Evolutionary conservation across 2,888 invertebrate genomes (phyloP), one percentile per base, ranked within the genome.

Genomic region (Villa cingulata): DNA sequence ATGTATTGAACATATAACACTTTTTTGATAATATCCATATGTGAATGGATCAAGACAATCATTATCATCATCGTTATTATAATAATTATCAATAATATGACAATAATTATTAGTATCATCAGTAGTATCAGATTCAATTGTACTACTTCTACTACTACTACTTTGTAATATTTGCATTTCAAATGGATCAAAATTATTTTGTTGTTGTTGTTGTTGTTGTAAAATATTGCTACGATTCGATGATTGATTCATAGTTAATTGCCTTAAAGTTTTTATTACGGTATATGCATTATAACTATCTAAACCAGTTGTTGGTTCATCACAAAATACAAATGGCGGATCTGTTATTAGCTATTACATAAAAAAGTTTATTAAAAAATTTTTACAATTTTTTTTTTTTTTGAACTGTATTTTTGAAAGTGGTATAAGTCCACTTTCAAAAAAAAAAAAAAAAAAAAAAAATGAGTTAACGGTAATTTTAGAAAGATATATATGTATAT

Each of bases 231-330:
- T 15, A 7, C n/a, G 3, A 9, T 10, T 34, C 18, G 51, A 19
- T 60, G 55, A 12, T 32, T 32, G 29, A 32, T 32, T 32, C 9
- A 32, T 32, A 12, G 84, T 74, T 32, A 85, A 72, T 54, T 74
- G 74, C 37, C 77, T 72, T 29, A 87, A 69, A 0, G 82, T 78
- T 52, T 79, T 76, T 12, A 90, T 79, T 1, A 94, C 86, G 16
- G 80, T 78, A 53, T 80, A 80, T 0, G 95, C 91, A 62, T 83
- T 88, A 66, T 79, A 92, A 56, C 90, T 89, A 67, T 95, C 95
- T 45, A 95, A 68, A 0, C 94, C 91, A 0, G 90, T 89, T 0
- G 92, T 94, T 0, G 91, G 91, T 63, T 95, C 95, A 61, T 95
- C 94, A 64, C 91, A 91, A 70, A 94, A 92, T 45, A 95, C 68